Base-by-base conservation (phyloP, 2,113 vertebrate genomes). In the Acanthochromis polyacanthus region DNA sequence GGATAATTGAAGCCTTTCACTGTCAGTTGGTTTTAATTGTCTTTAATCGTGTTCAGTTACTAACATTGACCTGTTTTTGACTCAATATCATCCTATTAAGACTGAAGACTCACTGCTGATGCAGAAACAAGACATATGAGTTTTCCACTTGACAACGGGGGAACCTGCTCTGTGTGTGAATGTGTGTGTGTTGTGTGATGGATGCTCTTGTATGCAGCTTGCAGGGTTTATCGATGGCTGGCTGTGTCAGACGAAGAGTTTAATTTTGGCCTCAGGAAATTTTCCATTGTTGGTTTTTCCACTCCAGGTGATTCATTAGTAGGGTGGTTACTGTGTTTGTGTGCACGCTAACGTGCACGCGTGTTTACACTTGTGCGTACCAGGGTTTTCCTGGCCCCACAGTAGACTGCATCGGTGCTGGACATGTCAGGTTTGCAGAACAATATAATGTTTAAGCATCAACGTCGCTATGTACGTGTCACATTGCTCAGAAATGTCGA, bases 201-300 rank as follows among this genome's bases (percentile, higher is more conserved):
- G 89, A 88, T 85, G 72, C 71, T 52, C 91, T 77, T 80, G 65
- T 75, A 80, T 83, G 80, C 56, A 36, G 88, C 83, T 82, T 48
- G 69, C 72, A 75, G 82, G 59, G 32, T 79, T 70, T 90, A 87
- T 89, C 87, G 90, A 89, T 88, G 85, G 73, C 80, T 81, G 50
- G 48, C 86, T 83, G 81, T 86, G 86, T 91, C 87, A 81, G 72
- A 52, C 84, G 73, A 80, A 83, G 82, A 85, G 88, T 92, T 93
- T 90, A 88, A 89, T 85, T 91, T 82, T 61, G 83, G 88, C 89
- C 87, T 72, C 69, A 83, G 90, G 91, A 93, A 89, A 92, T 93
- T 93, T 95, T 95, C 94, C 93, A 91, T 88, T 94, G 94, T 94
- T 95, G 89, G 91, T 93, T 94, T 95, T 95, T 95, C 94, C 93